Evolutionary conservation across 2,797 vertebrate species (phyloP), one percentile per base, ranked within the genome.

Genomic region (Leptatherina wallacei): DNA sequence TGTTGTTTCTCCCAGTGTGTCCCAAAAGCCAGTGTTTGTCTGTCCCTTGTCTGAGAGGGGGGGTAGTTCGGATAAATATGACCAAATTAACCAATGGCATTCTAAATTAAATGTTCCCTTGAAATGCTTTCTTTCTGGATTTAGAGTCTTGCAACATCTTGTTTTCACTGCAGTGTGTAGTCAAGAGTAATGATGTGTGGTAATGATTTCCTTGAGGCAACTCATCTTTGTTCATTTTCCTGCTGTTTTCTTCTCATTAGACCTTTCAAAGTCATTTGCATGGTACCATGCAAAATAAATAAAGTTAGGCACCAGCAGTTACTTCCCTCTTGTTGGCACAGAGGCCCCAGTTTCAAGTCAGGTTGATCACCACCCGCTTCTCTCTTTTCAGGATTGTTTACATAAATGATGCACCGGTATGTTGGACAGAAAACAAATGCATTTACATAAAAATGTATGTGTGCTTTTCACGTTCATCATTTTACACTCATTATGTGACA

Each of bases 181-280:
- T 91, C 85, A 86, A 84, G 88, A 89, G 89, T 90, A 93, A 92
- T 90, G 86, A 89, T 89, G 91, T 89, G 90, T 87, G 84, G 63
- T 89, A 90, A 92, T 90, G 88, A 82, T 91, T 91, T 91, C 89
- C 92, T 93, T 84, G 65, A 87, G 91, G 92, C 90, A 64, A 88
- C 87, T 91, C 88, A 87, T 91, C 84, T 88, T 88, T 87, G 89
- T 88, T 91, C 87, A 89, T 89, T 91, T 88, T 81, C 82, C 81
- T 73, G 88, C 83, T 84, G 82, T 85, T 91, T 92, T 89, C 84
- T 77, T 88, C 87, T 90, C 89, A 88, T 89, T 91, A 90, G 85
- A 89, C 89, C 83, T 88, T 87, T 86, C 80, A 65, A 71, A 89
- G 78, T 75, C 83, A 75, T 90, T 89, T 81, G 76, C 87, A 85